These are phyloP conservation scores for Panthera tigris DNA, from an alignment of 2,113 vertebrate genomes.

Conservation along the genomic window DNA sequence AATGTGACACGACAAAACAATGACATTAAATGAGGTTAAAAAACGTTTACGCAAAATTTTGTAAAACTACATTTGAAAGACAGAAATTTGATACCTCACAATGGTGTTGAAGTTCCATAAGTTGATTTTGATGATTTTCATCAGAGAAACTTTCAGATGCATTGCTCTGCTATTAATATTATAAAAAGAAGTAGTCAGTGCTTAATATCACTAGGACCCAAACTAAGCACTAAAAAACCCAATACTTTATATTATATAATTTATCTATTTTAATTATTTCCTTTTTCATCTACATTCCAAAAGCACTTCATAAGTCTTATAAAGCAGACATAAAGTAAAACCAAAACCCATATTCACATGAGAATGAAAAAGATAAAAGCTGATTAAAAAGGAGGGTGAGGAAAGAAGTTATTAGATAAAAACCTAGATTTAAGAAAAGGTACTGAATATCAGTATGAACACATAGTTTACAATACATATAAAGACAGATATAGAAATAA, in stretches of 20 bases:
- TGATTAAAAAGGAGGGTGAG: not conserved
- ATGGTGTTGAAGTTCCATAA: constrained; percentile 83
- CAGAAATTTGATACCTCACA: constrained; percentile 83
- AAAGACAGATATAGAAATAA: not conserved
- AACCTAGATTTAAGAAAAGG: constrained; percentile 10
- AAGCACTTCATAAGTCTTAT: constrained; percentile 31
- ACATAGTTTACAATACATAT: not conserved
- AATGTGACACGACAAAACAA: not conserved
- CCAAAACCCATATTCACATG: not conserved
- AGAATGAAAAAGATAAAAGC: constrained; percentile 31
- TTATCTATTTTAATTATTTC: constrained; percentile 1
- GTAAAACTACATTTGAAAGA: not conserved
- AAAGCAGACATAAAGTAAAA: constrained; percentile 48
- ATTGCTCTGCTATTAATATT: constrained; percentile 74
- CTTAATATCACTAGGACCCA: constrained; percentile 17
- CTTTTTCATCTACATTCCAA: constrained; percentile 11
- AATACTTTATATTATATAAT: not conserved
- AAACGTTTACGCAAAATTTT: not conserved
- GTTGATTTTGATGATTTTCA: constrained; percentile 80
- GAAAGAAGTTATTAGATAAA: constrained; percentile 29
- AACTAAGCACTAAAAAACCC: constrained; percentile 44
- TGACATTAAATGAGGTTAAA: not conserved
- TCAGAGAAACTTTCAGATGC: constrained; percentile 75
- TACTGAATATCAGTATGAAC: constrained; percentile 18
- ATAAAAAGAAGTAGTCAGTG: constrained; percentile 51